A percentile compares a stretch with the other conserved stretches of the same genome.
Conservation (phyloP, 1,140 invertebrate genomes). For the Pseudobourletiella spinata region DNA sequence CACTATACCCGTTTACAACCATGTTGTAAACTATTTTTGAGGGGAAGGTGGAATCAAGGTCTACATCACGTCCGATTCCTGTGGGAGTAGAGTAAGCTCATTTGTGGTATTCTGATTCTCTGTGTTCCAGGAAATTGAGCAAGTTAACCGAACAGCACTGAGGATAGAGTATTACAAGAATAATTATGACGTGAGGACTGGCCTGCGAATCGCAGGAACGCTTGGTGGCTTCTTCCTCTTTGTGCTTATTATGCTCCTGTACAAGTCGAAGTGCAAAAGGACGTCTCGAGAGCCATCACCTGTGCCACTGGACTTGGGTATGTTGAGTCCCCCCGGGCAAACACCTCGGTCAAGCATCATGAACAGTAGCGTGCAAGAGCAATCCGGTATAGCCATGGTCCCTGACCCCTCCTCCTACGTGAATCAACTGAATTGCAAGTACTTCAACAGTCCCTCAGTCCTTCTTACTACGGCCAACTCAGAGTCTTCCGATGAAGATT, state of each 20-base stretch:
- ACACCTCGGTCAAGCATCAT: background rate
- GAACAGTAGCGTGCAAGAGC: background rate
- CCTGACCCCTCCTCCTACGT: conserved; percentile 12
- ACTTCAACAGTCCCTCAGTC: conserved; percentile 18
- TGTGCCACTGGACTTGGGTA: conserved; percentile 11
- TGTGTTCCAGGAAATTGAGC: too few relatives aligned
- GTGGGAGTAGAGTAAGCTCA: too few relatives aligned
- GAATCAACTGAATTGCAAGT: conserved; percentile 7
- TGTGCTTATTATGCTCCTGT: conserved; percentile 76
- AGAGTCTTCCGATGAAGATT: conserved; percentile 26
- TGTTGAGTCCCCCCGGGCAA: background rate
- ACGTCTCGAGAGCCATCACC: conserved; percentile 33
- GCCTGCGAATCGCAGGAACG: conserved; percentile 72
- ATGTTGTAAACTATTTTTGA: too few relatives aligned
- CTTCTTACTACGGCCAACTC: conserved; percentile 28
- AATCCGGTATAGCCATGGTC: background rate
- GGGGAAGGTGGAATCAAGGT: too few relatives aligned
- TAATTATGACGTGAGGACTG: conserved; percentile 84
- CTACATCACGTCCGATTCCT: too few relatives aligned
- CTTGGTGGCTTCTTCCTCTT: conserved; percentile 77
- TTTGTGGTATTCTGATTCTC: too few relatives aligned
- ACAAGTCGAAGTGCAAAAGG: conserved; percentile 63
- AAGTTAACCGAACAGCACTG: conserved; percentile 48
- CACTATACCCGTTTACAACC: too few relatives aligned
- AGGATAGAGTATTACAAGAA: conserved; percentile 67